A percentile compares a stretch with the other conserved stretches of the same genome.
Conservation (phyloP, 1,140 invertebrate genomes). For the Homalodisca vitripennis region DNA sequence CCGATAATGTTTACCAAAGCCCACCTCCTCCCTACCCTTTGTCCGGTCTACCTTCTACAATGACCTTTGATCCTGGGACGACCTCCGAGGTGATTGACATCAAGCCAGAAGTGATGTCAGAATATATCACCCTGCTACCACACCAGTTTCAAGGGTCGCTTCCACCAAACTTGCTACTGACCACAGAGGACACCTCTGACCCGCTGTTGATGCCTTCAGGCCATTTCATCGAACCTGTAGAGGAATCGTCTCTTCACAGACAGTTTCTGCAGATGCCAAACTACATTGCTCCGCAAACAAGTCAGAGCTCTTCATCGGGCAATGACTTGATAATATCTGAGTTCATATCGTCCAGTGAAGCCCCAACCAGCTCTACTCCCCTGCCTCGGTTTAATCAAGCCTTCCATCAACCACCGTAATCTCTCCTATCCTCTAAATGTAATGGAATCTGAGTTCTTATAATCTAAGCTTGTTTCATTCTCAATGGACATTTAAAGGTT, state of each 20-base stretch:
- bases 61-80: slow-evolving; percentile 4
- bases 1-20: slow-evolving; percentile 22
- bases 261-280: slow-evolving; percentile 21
- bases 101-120: background rate
- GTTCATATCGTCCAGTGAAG: slow-evolving; percentile 28
- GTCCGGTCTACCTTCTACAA: background rate
- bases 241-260: slow-evolving; percentile 14
- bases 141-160: slow-evolving; percentile 10
- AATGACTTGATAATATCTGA: slow-evolving; percentile 29
- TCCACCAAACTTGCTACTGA: slow-evolving; percentile 4
- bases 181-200: background rate
- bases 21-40: slow-evolving; percentile 22
- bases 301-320: slow-evolving; percentile 28
- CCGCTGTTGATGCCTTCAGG: background rate
- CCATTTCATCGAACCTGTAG: slow-evolving; percentile 24
- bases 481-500: no score
- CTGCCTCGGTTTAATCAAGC: slow-evolving; percentile 40
- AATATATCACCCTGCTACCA: slow-evolving; percentile 7
- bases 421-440: no score
- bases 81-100: slow-evolving; percentile 22
- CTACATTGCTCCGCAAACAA: slow-evolving; percentile 7
- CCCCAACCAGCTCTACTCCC: slow-evolving; percentile 32
- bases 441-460: no score
- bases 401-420: slow-evolving; percentile 38
- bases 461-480: no score